Percentiles rank a stretch among this genome's conserved stretches.
Conservation (phyloP, 1,140 invertebrate species). For the Pollicipes pollicipes region DNA sequence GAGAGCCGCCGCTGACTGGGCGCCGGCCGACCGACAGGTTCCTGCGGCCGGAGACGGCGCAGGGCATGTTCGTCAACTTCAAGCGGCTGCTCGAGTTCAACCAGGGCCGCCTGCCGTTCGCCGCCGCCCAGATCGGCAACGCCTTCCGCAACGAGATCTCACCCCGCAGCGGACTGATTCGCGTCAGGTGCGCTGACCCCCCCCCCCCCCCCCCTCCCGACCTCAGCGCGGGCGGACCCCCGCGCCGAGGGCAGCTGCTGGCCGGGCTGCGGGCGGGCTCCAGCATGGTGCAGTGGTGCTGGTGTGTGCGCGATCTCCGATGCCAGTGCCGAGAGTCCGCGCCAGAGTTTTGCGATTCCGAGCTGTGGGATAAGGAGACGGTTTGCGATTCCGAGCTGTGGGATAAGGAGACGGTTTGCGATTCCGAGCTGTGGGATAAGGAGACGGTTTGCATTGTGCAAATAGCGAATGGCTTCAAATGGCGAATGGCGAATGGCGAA, state of each 20-base stretch:
- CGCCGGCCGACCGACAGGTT: conserved; percentile 31
- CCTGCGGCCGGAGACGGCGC: conserved; percentile 92
- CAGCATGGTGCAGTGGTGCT: background rate
- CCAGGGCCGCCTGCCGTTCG: conserved; percentile 89
- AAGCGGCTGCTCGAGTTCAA: conserved; percentile 93
- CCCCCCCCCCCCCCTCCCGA: too few species aligned
- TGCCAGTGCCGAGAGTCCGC: background rate
- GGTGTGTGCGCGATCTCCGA: background rate
- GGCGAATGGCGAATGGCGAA: too few species aligned
- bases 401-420: too few species aligned
- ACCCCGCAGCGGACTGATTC: conserved; percentile 83
- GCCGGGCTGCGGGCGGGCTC: too few species aligned
- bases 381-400: too few species aligned
- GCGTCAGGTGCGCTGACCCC: conserved; percentile 39
- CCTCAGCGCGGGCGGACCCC: too few species aligned
- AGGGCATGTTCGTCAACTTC: conserved; percentile 99
- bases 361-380: too few species aligned
- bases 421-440: too few species aligned
- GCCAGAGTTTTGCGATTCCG: background rate
- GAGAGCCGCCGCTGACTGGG: too few species aligned
- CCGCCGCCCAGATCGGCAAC: conserved; percentile 79
- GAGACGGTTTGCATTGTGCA: too few species aligned
- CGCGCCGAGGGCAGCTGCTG: too few species aligned
- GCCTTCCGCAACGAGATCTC: conserved; percentile 99
- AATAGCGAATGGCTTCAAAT: too few species aligned